Conservation (phyloP, 2,888 invertebrate genomes). For the Palloptera scutellata region DNA sequence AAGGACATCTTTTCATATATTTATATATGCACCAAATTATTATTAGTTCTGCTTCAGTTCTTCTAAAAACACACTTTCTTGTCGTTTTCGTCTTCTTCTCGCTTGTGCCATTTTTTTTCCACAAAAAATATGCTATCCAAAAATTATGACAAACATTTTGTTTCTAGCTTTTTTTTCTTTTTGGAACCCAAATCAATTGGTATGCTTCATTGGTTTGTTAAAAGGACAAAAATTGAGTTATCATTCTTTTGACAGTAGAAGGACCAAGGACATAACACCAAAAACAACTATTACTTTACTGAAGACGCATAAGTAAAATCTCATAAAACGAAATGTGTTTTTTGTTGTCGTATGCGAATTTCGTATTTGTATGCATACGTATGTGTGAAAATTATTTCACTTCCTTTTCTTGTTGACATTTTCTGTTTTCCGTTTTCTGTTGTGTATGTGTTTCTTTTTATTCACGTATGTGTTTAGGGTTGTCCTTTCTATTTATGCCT, state of each 20-base stretch:
- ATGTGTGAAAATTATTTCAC: too few species aligned
- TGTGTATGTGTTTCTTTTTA: too few species aligned
- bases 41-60: not conserved
- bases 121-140: slow-evolving; percentile 15
- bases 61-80: not conserved
- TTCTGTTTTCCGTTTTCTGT: too few species aligned
- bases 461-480: too few species aligned
- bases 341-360: too few species aligned
- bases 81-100: slow-evolving; percentile 1
- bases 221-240: slow-evolving; percentile 7
- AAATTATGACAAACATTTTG: not conserved
- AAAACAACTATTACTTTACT: too few species aligned
- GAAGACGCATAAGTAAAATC: too few species aligned
- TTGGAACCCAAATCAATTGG: slow-evolving; percentile 39
- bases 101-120: slow-evolving; percentile 3
- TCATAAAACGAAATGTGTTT: too few species aligned
- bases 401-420: too few species aligned
- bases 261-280: too few species aligned
- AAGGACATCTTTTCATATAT: slow-evolving; percentile 10
- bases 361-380: too few species aligned
- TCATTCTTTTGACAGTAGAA: too few species aligned
- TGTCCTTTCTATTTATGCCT: slow-evolving; percentile 1
- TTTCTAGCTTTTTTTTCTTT: slow-evolving; percentile 1
- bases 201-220: slow-evolving; percentile 40
- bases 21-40: slow-evolving; percentile 13